Evolutionary conservation across 2,797 vertebrate species (phyloP).

Genomic region (Hephaestus fuliginosus): DNA sequence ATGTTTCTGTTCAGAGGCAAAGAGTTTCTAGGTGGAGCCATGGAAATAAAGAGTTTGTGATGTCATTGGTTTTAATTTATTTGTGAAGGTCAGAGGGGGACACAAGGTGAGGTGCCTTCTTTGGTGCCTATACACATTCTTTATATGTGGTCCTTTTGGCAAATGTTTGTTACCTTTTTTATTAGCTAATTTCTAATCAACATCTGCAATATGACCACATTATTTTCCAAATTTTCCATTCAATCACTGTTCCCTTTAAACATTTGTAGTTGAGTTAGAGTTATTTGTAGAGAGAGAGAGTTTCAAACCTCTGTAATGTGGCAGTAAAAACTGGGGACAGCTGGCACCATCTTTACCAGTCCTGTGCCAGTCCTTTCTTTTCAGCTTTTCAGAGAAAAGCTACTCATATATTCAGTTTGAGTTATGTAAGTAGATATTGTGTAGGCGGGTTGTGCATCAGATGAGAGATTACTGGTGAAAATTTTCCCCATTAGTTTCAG

Average conservation of each 20-base stretch:
- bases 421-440: constrained; percentile 47
- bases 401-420: constrained; percentile 22
- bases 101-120: neutral
- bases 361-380: constrained; percentile 1
- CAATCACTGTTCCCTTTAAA: neutral
- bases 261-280: neutral
- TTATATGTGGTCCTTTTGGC: neutral
- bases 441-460: constrained; percentile 44
- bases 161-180: neutral
- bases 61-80: neutral
- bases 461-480: constrained; percentile 27
- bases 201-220: neutral
- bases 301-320: neutral
- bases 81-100: neutral
- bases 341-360: neutral
- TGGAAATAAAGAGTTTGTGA: neutral
- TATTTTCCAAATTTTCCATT: neutral
- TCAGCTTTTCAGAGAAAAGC: neutral
- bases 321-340: neutral
- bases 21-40: neutral
- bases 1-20: neutral
- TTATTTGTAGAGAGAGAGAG: neutral
- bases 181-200: neutral
- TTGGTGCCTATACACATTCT: too few relatives aligned
- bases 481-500: constrained; percentile 5